Base-by-base conservation (phyloP, 2,113 vertebrate species). In the Pogona vitticeps region DNA sequence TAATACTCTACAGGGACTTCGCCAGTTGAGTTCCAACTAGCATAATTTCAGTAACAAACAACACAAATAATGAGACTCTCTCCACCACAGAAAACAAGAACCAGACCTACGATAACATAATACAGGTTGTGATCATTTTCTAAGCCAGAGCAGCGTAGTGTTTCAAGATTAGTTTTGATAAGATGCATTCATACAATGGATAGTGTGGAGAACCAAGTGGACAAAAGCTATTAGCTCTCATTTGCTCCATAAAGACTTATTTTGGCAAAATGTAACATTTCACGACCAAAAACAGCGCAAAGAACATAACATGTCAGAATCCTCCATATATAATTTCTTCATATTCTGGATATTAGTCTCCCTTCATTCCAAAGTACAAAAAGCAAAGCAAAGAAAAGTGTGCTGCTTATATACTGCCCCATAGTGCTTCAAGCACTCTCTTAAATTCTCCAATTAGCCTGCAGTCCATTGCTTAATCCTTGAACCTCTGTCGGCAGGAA, bases 401-500 rank as follows among this genome's bases (percentile, higher is more conserved):
- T n/a, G n/a, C n/a, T n/a, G n/a, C n/a, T n/a, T n/a, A n/a, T n/a
- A n/a, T n/a, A n/a, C n/a, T n/a, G n/a, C n/a, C n/a, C n/a, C n/a
- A n/a, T n/a, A n/a, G n/a, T n/a, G n/a, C n/a, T n/a, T n/a, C n/a
- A n/a, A n/a, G n/a, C n/a, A n/a, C n/a, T n/a, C n/a, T n/a, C n/a
- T n/a, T n/a, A n/a, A 93, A 93, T 85, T 92, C 85, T 9, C 18
- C 36, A 40, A 20, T 78, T 91, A 76, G 78, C 84, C 46, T 86
- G 71, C 46, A 90, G 88, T 68, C 85, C 85, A 33, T 0, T 84
- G 8, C 15, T 84, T 80, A 91, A 76, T 86, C 90, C 91, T 88
- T 70, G 79, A 94, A 90, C 68, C 65, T 76, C 36, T 33, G 88
- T 46, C 90, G 91, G 83, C 73, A 86, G 86, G 83, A 89, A 91